Base-by-base conservation (phyloP, 2,888 invertebrate genomes). In the Drosophila histrio region DNA sequence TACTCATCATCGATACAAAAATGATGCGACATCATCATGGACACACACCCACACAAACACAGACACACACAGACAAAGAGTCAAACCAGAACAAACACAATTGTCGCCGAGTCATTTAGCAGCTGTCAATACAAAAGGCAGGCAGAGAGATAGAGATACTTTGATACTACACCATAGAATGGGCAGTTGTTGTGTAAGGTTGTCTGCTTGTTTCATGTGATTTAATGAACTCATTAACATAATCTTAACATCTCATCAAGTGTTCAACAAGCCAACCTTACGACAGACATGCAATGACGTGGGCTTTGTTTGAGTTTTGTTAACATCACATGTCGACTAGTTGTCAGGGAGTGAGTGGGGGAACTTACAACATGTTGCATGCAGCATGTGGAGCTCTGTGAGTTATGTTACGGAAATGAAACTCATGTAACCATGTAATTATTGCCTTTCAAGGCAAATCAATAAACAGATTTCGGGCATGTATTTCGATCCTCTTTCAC, bases 171-270 rank as follows among this genome's bases (percentile, higher is more conserved):
- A 46, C 44, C 34, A 44, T 19, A 21, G 50, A 24, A 19, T 26
- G 39, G 30, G 21, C 26, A 24, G 30, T 58, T 39, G 39, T 30
- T 26, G 30, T 15, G 15, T 32, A n/a, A 17, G 39, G 17, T 41
- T 41, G 49, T 30, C 24, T 65, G 61, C 65, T 67, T 73, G 78
- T 66, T 70, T 49, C 72, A 71, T 72, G 75, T 83, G 79, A 81
- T 77, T 81, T 85, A 85, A 84, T 84, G 79, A 85, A 79, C 84
- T 85, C 83, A 85, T 84, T 84, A 84, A 81, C 85, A 84, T 84
- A 85, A 84, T 85, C 85, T 84, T 75, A 77, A 73, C 75, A 83
- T 81, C 81, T 77, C 85, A 85, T 84, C 84, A 84, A 79, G 69
- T 79, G 68, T 59, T 80, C 43, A 44, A 60, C 26, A 60, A 53